Base-by-base conservation (phyloP, 1,140 invertebrate genomes). In the Conus betulinus region DNA sequence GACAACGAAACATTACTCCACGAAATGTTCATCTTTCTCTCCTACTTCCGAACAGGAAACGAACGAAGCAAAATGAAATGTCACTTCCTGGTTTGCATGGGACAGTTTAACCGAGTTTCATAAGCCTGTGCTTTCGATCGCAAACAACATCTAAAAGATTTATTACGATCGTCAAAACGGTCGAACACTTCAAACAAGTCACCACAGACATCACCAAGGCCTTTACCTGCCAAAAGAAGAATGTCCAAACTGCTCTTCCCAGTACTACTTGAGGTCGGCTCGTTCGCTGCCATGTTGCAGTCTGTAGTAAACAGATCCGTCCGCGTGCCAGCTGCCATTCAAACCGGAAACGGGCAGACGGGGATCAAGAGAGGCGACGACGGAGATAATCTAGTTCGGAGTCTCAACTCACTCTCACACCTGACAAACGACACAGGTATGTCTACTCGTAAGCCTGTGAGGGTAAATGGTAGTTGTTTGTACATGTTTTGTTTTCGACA, bases 101-200 rank as follows among this genome's bases (percentile, higher is more conserved):
- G 67, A 71, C 67, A 71, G 67, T 71, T 71, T 71, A 71, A 71
- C 67, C 67, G 67, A 71, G 67, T 71, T 71, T 71, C 67, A 71
- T 71, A 71, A 71, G 67, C 67, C 67, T 17, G 13, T 5, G 23
- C 67, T 71, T 71, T 71, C 20, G 67, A 71, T 71, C 67, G 0
- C 67, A 13, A 71, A 71, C 6, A 23, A 11, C 67, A 20, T 7
- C 67, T 0, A 39, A 23, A 71, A 20, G 13, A 23, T 71, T 71
- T 23, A 6, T 71, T 20, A 71, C 10, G 67, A 71, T 17, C 67
- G 67, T 23, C 20, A n/a, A 71, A 71, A 71, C 23, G 67, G 0
- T n/a, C 17, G 67, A 71, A 71, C 3, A 71, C 20, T 5, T 71
- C 17, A 71, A 71, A 71, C 67, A 23, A 71, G 11, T 71, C 20